Evolutionary conservation across 1,140 invertebrate species (phyloP).

Genomic region (Ylistrum balloti): DNA sequence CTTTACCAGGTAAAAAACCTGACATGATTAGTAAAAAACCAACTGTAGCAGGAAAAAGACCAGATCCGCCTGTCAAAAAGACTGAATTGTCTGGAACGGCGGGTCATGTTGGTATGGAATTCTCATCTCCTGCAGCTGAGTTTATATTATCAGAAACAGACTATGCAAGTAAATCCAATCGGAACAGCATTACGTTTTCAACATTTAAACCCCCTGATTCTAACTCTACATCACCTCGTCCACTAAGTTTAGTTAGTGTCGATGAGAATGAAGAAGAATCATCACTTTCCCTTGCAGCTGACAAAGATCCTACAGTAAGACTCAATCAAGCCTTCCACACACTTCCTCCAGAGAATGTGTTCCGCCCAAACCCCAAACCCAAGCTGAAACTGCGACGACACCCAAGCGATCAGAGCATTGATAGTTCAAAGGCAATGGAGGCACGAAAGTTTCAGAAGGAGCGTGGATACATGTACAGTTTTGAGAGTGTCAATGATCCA

Average conservation of each 20-base stretch:
- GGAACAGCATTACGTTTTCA: slow-evolving; percentile 61
- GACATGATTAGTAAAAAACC: neutral
- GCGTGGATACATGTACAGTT: slow-evolving; percentile 61
- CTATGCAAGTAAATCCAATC: slow-evolving; percentile 53
- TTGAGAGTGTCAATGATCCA: slow-evolving; percentile 62
- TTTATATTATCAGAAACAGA: slow-evolving; percentile 66
- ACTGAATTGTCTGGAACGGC: neutral
- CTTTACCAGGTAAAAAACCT: slow-evolving; percentile 28
- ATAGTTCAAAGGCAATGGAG: slow-evolving; percentile 31
- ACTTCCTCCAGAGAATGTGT: slow-evolving; percentile 51
- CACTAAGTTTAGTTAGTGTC: slow-evolving; percentile 38
- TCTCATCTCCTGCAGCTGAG: slow-evolving; percentile 71
- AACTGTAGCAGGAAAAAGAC: neutral
- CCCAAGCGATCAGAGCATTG: neutral
- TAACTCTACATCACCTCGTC: slow-evolving; percentile 42
- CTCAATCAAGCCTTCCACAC: neutral
- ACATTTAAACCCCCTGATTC: slow-evolving; percentile 68
- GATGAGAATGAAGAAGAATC: slow-evolving; percentile 55
- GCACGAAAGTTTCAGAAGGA: slow-evolving; percentile 51
- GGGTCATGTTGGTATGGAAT: slow-evolving; percentile 64
- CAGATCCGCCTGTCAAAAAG: neutral
- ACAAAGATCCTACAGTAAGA: slow-evolving; percentile 43
- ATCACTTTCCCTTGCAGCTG: slow-evolving; percentile 57
- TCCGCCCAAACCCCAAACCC: slow-evolving; percentile 50
- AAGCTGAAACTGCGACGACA: slow-evolving; percentile 31